These are phyloP conservation scores for Acleris cristana DNA, from an alignment of 2,888 invertebrate genomes.

Conservation along the genomic window DNA sequence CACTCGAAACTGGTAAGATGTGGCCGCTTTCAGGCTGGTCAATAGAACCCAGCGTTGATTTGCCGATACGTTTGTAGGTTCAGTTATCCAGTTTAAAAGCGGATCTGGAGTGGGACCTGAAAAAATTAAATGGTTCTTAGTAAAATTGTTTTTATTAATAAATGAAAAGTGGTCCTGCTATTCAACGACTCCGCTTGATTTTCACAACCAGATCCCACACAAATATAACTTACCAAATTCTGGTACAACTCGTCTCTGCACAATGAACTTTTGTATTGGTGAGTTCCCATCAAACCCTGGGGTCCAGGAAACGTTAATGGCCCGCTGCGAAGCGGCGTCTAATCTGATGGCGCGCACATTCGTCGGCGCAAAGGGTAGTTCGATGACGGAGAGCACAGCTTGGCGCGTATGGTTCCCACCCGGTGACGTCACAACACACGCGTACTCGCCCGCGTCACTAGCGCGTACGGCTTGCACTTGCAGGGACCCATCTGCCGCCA, in stretches of 20 bases:
- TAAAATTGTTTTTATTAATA: too few relatives aligned
- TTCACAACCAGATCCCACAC: too few relatives aligned
- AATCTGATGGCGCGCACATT: conserved; percentile 90
- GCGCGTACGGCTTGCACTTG: conserved; percentile 95
- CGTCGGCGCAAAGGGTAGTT: conserved; percentile 96
- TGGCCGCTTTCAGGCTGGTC: conserved; percentile 95
- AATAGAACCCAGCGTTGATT: conserved; percentile 91
- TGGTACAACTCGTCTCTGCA: conserved; percentile 95
- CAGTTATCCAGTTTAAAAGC: conserved; percentile 94
- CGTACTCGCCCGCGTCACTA: conserved; percentile 96
- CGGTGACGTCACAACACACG: conserved; percentile 94
- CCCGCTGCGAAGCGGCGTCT: conserved; percentile 86
- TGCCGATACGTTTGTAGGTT: conserved; percentile 92
- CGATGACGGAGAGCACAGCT: conserved; percentile 92
- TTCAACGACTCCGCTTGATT: too few relatives aligned
- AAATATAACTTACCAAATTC: conserved; percentile 88
- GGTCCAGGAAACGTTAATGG: conserved; percentile 96
- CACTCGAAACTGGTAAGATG: conserved; percentile 98
- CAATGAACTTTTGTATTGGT: conserved; percentile 95
- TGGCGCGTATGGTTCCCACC: conserved; percentile 96
- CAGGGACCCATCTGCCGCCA: conserved; percentile 92
- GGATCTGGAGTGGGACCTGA: conserved; percentile 92
- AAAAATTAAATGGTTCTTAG: not conserved
- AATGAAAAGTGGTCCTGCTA: too few relatives aligned
- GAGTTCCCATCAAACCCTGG: conserved; percentile 99